Evolutionary conservation across 1,140 invertebrate species (phyloP).

Genomic region (Bombus picipes): DNA sequence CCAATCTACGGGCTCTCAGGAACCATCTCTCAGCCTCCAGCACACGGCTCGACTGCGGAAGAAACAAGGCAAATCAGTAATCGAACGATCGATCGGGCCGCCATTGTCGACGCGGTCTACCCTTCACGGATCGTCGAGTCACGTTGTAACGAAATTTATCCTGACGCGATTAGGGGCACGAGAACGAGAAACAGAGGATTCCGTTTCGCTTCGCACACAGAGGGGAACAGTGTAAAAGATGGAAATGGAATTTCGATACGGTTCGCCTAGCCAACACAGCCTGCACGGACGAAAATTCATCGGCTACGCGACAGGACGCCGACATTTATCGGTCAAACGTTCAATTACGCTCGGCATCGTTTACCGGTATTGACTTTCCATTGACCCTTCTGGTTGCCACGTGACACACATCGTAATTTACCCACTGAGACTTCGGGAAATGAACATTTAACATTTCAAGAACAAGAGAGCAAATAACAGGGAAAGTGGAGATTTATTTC

Average conservation of each 20-base stretch:
- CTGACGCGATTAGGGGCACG: background rate
- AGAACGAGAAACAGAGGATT: background rate
- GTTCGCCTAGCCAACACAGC: background rate
- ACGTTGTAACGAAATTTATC: background rate
- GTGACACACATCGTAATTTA: conserved; percentile 12
- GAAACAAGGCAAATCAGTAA: conserved; percentile 49
- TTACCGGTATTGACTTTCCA: conserved; percentile 33
- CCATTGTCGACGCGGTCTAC: background rate
- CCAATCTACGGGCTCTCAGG: conserved; percentile 90
- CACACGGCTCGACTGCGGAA: conserved; percentile 88
- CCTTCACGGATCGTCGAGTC: background rate
- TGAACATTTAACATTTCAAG: no score
- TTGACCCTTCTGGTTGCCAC: background rate
- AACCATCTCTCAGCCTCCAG: conserved; percentile 95
- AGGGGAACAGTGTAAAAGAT: background rate
- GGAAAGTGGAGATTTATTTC: background rate
- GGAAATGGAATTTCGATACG: conserved; percentile 23
- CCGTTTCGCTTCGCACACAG: background rate
- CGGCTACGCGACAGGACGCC: background rate
- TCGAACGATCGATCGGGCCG: conserved; percentile 16
- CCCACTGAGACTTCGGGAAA: background rate
- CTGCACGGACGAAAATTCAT: conserved; percentile 30
- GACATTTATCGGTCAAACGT: conserved; percentile 38
- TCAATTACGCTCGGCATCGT: conserved; percentile 34
- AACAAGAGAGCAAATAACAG: background rate